Conservation (phyloP, 2,797 vertebrate species). For the Melanotaenia maccullochi region DNA sequence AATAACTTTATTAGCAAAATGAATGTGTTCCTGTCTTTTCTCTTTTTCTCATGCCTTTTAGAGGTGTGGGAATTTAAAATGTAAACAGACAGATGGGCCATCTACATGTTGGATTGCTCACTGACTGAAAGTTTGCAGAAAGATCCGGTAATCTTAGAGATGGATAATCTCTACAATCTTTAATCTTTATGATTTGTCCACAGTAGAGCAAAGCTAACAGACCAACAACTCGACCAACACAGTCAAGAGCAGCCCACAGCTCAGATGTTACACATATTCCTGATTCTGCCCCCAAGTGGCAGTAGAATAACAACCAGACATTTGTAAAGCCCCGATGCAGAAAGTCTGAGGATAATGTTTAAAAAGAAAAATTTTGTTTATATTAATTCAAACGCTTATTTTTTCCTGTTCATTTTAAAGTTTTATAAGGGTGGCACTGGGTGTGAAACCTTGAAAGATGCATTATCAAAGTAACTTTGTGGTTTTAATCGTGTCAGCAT, state of each 20-base stretch:
- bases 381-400: too few species aligned
- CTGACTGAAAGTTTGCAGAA: neutral
- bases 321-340: too few species aligned
- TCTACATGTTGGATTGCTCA: neutral
- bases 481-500: neutral
- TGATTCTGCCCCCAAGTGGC: neutral
- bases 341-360: too few species aligned
- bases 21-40: neutral
- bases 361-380: too few species aligned
- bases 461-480: neutral
- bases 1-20: neutral
- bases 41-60: neutral
- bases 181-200: too few species aligned
- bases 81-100: neutral
- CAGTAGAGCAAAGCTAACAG: too few species aligned
- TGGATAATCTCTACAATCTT: too few species aligned
- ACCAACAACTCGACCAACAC: neutral
- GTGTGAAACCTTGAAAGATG: neutral
- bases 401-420: too few species aligned
- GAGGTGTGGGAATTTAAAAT: neutral
- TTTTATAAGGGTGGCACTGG: neutral
- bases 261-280: neutral
- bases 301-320: neutral
- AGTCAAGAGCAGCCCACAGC: neutral
- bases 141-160: neutral